phyloP scores from a whole-genome alignment of 2,888 invertebrate genomes.

The Euclidia mi region DNA sequence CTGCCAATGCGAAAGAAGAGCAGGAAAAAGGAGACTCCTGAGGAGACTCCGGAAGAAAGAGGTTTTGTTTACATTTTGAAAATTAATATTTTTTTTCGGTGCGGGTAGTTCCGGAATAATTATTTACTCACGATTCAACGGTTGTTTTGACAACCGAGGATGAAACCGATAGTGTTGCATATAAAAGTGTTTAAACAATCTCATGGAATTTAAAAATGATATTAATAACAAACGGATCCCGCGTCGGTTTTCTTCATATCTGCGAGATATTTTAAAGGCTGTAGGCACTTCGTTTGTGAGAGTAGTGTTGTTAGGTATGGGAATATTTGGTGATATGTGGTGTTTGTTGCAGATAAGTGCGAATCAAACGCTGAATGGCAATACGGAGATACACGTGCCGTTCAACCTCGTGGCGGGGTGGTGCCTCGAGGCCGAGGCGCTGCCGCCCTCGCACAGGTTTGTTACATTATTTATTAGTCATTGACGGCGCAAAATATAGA shows the following conservation, averaged over 20 bases:
- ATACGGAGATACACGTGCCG: conserved; percentile 91
- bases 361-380: conserved; percentile 86
- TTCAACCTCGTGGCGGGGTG: conserved; percentile 97
- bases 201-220: conserved; percentile 39
- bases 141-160: conserved; percentile 33
- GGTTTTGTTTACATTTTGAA: conserved; percentile 56
- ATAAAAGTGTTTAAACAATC: conserved; percentile 25
- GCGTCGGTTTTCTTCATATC: conserved; percentile 35
- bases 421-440: conserved; percentile 97
- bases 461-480: conserved; percentile 2
- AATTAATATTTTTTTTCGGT: conserved; percentile 19
- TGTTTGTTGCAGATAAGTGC: conserved; percentile 82
- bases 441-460: conserved; percentile 92
- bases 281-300: neutral
- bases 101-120: conserved; percentile 53
- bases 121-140: conserved; percentile 18
- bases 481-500: no score
- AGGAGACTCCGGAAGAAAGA: conserved; percentile 74
- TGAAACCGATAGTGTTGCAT: conserved; percentile 35
- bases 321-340: conserved; percentile 23
- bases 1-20: conserved; percentile 88
- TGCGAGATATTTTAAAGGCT: conserved; percentile 32
- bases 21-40: conserved; percentile 86
- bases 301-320: conserved; percentile 9
- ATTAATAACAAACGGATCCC: conserved; percentile 34